These are phyloP conservation scores for Adelphocoris suturalis DNA, from an alignment of 2,888 invertebrate genomes.

Conservation along the genomic window DNA sequence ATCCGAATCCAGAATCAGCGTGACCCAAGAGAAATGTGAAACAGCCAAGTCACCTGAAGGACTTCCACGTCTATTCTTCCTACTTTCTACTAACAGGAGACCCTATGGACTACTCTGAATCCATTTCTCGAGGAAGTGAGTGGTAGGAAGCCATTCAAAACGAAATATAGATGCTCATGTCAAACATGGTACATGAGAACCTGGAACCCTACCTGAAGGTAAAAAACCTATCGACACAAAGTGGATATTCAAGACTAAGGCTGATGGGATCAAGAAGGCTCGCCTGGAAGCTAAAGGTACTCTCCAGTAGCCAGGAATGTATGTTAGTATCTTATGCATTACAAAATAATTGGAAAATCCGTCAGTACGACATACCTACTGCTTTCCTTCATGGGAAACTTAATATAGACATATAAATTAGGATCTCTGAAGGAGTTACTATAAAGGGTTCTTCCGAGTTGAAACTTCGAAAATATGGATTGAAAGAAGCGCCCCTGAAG, in stretches of 20 bases:
- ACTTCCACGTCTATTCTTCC: not conserved
- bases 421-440: not conserved
- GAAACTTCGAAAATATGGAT: not conserved
- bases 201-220: not conserved
- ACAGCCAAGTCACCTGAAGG: not conserved
- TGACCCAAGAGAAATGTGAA: not conserved
- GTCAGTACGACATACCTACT: conserved; percentile 65
- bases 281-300: conserved; percentile 46
- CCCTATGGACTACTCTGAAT: not conserved
- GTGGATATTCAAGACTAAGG: conserved; percentile 46
- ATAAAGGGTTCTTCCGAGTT: not conserved
- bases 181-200: not conserved
- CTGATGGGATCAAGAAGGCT: conserved; percentile 30
- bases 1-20: too few relatives aligned
- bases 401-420: conserved; percentile 25
- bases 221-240: conserved; percentile 17
- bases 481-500: not conserved
- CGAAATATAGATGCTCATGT: not conserved
- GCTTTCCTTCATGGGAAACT: conserved; percentile 72
- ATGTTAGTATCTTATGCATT: conserved; percentile 50
- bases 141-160: not conserved
- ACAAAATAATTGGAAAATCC: conserved; percentile 59
- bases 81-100: not conserved
- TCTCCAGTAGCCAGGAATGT: conserved; percentile 28
- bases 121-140: not conserved